Conservation (phyloP, 1,140 invertebrate genomes). For the Bactericera cockerelli region DNA sequence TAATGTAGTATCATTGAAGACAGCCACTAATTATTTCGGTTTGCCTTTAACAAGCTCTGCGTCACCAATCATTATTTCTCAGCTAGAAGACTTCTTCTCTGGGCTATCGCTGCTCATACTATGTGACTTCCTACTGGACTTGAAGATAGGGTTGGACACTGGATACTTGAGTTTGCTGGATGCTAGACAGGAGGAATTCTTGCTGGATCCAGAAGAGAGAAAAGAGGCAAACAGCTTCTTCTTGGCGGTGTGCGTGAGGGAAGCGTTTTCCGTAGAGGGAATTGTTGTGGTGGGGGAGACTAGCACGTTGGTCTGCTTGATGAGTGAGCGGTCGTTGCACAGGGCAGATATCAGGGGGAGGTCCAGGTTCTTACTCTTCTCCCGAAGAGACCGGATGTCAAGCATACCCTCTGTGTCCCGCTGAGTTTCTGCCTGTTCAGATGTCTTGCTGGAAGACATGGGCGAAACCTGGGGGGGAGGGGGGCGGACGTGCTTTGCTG, state of each 20-base stretch:
- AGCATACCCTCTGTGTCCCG: slow-evolving; percentile 33
- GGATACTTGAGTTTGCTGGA: slow-evolving; percentile 1
- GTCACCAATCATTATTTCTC: too few species aligned
- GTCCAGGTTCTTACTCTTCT: slow-evolving; percentile 74
- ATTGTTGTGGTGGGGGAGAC: slow-evolving; percentile 38
- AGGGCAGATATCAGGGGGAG: slow-evolving; percentile 74
- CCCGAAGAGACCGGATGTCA: slow-evolving; percentile 62
- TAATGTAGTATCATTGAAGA: too few species aligned
- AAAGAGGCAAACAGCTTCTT: slow-evolving; percentile 3
- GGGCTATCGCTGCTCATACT: not conserved
- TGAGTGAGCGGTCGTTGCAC: slow-evolving; percentile 69
- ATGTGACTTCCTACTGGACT: not conserved
- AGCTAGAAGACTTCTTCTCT: too few species aligned
- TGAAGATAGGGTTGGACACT: not conserved
- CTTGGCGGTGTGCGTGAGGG: not conserved
- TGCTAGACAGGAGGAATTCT: not conserved
- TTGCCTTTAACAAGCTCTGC: too few species aligned
- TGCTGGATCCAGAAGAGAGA: not conserved
- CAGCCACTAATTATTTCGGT: too few species aligned
- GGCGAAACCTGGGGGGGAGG: slow-evolving; percentile 3
- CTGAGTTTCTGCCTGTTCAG: not conserved
- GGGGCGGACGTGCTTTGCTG: not conserved
- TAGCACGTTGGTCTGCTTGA: slow-evolving; percentile 72
- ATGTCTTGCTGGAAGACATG: slow-evolving; percentile 14
- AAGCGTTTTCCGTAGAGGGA: not conserved